Evolutionary conservation across 2,113 vertebrate genomes (phyloP), one percentile per base, ranked within the genome.

Genomic region (Herpailurus yagouaroundi): DNA sequence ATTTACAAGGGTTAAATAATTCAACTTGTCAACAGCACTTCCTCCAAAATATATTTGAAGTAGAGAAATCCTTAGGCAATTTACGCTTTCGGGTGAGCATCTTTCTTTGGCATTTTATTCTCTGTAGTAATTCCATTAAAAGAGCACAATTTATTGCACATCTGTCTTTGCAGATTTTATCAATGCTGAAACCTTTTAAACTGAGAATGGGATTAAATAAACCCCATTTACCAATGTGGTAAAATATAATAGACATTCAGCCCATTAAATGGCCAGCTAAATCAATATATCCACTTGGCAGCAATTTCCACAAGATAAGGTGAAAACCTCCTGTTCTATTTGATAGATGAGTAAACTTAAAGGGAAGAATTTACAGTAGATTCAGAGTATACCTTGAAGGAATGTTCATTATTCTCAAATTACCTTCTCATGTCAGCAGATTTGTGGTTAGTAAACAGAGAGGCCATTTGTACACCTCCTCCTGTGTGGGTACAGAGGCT

Each of bases 311-410:
- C 97, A 95, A 98, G 98, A 98, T 98, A 98, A 98, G 98, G 98
- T 95, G 97, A 98, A 98, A 98, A 97, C 92, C 94, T 88, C 63
- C 80, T 97, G 87, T 97, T 98, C 98, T 97, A 11, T 98, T 98
- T 99, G 98, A 99, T 98, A 98, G 98, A 98, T 98, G 98, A 98
- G 94, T 97, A 98, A 98, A 98, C 95, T 96, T 98, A 98, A 98
- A 97, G 97, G 82, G 95, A 91, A 95, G 97, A 98, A 98, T 99
- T 98, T 98, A 98, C 97, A 98, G 95, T 96, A 98, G 82, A 97
- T 63, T 93, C 97, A 96, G 85, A 73, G 77, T 98, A 81, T 74
- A 96, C 93, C 98, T 97, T 96, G 98, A 98, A 98, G 98, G 98
- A 96, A 94, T 97, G 95, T 98, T 98, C 97, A 98, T 98, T 98